These are phyloP conservation scores for Mus minutoides DNA, from an alignment of 2,797 vertebrate species.

Conservation along the genomic window DNA sequence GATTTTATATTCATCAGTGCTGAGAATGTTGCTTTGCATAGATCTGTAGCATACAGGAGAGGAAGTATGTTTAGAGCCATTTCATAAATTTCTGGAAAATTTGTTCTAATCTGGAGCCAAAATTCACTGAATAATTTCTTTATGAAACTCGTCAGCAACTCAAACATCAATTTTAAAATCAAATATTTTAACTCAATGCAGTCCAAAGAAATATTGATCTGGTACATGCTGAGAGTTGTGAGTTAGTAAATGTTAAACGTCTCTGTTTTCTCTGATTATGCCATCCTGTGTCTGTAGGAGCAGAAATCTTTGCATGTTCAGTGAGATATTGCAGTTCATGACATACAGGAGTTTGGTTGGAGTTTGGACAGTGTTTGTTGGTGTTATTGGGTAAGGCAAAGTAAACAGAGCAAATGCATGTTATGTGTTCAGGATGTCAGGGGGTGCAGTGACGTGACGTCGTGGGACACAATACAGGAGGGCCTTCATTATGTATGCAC, in stretches of 20 bases:
- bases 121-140: background rate
- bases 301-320: background rate
- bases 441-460: fast-evolving
- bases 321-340: background rate
- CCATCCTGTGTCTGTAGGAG: background rate
- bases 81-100: background rate
- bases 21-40: background rate
- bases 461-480: background rate
- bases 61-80: background rate
- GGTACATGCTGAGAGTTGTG: background rate
- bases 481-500: background rate
- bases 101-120: background rate
- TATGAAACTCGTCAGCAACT: background rate
- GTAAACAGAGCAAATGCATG: background rate
- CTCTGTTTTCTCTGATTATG: background rate
- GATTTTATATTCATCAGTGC: background rate
- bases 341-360: background rate
- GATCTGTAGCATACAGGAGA: background rate
- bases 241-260: background rate
- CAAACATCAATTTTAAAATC: background rate
- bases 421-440: background rate
- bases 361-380: background rate
- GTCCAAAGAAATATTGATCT: background rate
- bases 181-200: background rate
- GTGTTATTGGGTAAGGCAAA: too few species aligned